Conservation (phyloP, 2,113 vertebrate species). For the Emydocephalus ijimae region DNA sequence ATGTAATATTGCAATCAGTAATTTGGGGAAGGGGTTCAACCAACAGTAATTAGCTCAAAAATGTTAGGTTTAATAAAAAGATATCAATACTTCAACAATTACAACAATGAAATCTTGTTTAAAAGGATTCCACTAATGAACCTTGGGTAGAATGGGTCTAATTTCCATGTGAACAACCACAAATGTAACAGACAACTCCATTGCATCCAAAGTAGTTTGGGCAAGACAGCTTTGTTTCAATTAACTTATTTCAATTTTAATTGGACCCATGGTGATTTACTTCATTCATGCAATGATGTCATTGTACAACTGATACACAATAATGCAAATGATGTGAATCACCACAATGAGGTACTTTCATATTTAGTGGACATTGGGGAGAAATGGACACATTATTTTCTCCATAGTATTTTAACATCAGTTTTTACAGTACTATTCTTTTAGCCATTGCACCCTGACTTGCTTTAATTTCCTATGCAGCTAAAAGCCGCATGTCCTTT, state of each 20-base stretch:
- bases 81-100: neutral
- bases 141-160: neutral
- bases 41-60: neutral
- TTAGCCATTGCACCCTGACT: neutral
- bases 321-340: neutral
- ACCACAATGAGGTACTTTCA: neutral
- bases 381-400: neutral
- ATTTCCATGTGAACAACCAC: neutral
- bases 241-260: neutral
- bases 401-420: neutral
- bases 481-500: neutral
- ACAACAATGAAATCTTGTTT: neutral
- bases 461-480: neutral
- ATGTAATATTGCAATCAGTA: neutral
- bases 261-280: neutral
- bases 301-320: neutral
- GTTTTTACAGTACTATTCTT: neutral
- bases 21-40: neutral
- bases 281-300: neutral
- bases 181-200: neutral
- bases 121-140: neutral
- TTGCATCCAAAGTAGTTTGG: neutral
- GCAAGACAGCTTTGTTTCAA: neutral
- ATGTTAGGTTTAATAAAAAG: neutral
- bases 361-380: neutral